phyloP scores from a whole-genome alignment of 92 coral and sea anemone genomes.

The Ricordea florida region DNA sequence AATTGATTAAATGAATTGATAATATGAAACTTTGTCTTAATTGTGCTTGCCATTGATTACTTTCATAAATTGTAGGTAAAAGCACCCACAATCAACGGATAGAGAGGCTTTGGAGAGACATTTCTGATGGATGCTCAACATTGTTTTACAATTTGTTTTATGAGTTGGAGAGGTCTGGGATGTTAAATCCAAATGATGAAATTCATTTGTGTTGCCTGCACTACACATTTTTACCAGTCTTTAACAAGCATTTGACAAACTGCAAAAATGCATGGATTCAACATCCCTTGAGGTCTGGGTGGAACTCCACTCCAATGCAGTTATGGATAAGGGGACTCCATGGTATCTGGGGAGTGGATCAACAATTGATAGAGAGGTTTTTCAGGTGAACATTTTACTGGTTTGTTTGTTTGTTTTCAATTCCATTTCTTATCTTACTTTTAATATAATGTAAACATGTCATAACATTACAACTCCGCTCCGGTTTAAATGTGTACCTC shows the following conservation, averaged over 20 bases:
- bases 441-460: too few relatives aligned
- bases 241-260: constrained; percentile 39
- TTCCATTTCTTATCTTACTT: too few relatives aligned
- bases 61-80: too few relatives aligned
- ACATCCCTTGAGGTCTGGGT: constrained; percentile 30
- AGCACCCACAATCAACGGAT: too few relatives aligned
- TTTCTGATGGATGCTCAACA: constrained; percentile 5
- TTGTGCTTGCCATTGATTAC: too few relatives aligned
- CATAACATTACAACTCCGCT: too few relatives aligned
- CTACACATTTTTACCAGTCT: constrained; percentile 29
- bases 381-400: too few relatives aligned
- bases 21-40: neutral
- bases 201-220: constrained; percentile 51
- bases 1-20: neutral
- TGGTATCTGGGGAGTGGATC: constrained; percentile 5
- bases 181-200: constrained; percentile 3
- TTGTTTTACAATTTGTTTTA: constrained; percentile 18
- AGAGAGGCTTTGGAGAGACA: constrained; percentile 26
- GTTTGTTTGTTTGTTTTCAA: too few relatives aligned
- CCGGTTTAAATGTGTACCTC: too few relatives aligned
- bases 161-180: constrained; percentile 4
- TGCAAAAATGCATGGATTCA: too few relatives aligned
- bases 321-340: too few relatives aligned
- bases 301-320: constrained; percentile 40
- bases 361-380: too few relatives aligned